Evolutionary conservation across 2,113 vertebrate species (phyloP).

Genomic region (Bombycilla garrulus): DNA sequence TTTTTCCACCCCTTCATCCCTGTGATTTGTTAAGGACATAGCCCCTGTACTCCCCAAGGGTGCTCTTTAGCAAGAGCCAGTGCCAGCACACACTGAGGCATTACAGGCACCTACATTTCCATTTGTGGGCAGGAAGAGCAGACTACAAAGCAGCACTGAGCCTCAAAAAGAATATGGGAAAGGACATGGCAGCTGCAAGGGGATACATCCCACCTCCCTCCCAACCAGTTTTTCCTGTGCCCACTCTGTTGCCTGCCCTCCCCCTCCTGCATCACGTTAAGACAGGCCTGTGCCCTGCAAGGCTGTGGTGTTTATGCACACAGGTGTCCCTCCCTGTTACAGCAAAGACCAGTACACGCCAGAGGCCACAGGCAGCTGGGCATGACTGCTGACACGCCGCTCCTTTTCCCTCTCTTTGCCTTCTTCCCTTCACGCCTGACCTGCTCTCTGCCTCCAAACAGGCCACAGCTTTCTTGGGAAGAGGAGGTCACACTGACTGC

Average conservation of each 20-base stretch:
- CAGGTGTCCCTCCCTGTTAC: not conserved
- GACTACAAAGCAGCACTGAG: not conserved
- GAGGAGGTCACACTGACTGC: constrained; percentile 2
- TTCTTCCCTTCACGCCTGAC: constrained; percentile 32
- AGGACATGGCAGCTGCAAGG: not conserved
- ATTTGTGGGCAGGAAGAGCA: not conserved
- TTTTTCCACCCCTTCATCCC: not conserved
- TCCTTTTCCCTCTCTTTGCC: constrained; percentile 5
- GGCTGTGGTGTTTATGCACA: not conserved
- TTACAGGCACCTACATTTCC: not conserved
- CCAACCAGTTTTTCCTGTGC: not conserved
- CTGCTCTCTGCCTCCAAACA: not conserved
- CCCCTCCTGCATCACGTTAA: not conserved
- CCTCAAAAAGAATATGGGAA: not conserved
- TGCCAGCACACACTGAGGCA: not conserved
- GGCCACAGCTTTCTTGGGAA: not conserved
- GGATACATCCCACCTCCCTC: not conserved
- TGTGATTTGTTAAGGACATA: not conserved
- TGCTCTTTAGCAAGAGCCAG: not conserved
- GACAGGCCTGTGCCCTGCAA: not conserved
- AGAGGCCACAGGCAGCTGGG: constrained; percentile 4
- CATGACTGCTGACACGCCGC: not conserved
- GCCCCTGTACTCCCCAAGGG: not conserved
- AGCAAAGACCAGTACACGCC: not conserved
- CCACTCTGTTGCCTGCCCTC: not conserved